Conservation (phyloP, 2,797 vertebrate species). For the Sebastes elongatus region DNA sequence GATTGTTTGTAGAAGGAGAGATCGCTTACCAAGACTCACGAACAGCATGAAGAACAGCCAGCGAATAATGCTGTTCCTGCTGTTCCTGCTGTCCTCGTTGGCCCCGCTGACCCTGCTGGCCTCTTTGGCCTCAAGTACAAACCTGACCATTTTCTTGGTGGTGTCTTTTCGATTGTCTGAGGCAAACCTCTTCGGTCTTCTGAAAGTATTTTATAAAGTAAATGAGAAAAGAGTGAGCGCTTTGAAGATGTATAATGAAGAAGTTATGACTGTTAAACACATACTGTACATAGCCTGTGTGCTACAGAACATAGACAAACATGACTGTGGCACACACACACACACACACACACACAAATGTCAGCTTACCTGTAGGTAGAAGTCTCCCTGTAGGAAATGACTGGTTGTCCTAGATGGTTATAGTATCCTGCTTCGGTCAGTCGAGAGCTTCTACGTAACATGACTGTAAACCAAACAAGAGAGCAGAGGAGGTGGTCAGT, state of each 20-base stretch:
- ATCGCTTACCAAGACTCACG: neutral
- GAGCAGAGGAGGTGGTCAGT: neutral
- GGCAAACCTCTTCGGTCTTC: fast-evolving
- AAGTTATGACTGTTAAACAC: neutral
- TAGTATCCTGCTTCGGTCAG: neutral
- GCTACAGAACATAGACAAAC: neutral
- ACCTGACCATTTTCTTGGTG: too few relatives aligned
- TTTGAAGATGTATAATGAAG: neutral
- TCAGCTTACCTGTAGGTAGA: neutral
- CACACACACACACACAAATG: too few relatives aligned
- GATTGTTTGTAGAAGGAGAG: neutral
- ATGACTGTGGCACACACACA: neutral
- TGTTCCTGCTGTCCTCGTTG: too few relatives aligned
- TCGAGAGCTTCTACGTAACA: neutral
- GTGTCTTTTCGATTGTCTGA: too few relatives aligned
- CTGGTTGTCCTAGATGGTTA: fast-evolving
- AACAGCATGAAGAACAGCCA: neutral
- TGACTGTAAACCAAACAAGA: neutral
- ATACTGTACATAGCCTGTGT: neutral
- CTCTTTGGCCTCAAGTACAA: too few relatives aligned
- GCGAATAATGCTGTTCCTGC: too few relatives aligned
- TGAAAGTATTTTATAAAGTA: neutral
- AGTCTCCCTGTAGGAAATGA: neutral
- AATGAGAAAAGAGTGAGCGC: neutral
- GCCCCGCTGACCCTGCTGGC: too few relatives aligned